A percentile compares a stretch with the other conserved stretches of the same genome.
phyloP scores from a whole-genome alignment of 2,113 vertebrate species.

The Colius striatus region DNA sequence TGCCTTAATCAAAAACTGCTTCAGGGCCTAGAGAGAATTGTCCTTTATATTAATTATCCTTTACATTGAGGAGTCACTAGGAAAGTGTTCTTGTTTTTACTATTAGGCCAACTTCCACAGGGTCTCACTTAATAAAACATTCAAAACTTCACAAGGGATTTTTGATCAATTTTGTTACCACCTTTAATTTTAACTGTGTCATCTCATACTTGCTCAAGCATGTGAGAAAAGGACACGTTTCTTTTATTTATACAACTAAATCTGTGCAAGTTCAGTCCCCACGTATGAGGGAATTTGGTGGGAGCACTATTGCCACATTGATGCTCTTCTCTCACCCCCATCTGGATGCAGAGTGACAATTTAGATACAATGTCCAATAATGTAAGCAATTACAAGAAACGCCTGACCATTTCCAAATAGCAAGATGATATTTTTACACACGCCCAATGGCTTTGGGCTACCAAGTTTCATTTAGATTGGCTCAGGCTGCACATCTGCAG shows the following conservation, averaged over 20 bases:
- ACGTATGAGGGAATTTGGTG: not conserved
- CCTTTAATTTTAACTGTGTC: slow-evolving; percentile 8
- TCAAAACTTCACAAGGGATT: slow-evolving; percentile 31
- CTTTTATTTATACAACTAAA: not conserved
- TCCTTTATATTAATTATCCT: slow-evolving; percentile 68
- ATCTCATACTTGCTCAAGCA: slow-evolving; percentile 9
- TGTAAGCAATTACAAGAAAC: not conserved
- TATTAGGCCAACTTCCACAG: slow-evolving; percentile 39
- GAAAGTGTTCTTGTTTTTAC: slow-evolving; percentile 18
- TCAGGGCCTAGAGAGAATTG: slow-evolving; percentile 58
- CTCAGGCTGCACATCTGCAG: not conserved
- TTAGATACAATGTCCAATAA: not conserved
- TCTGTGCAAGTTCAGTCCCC: not conserved
- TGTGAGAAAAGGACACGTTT: not conserved
- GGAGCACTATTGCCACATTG: not conserved
- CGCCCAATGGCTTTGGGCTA: not conserved
- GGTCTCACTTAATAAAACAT: slow-evolving; percentile 43
- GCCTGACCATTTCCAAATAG: not conserved
- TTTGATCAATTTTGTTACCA: slow-evolving; percentile 16
- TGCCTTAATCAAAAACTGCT: slow-evolving; percentile 65
- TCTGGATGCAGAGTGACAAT: not conserved
- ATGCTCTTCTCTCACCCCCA: not conserved
- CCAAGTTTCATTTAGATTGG: not conserved
- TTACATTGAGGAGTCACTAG: slow-evolving; percentile 17
- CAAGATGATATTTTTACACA: not conserved